A percentile compares a stretch with the other conserved stretches of the same genome.
Evolutionary conservation across 2,888 invertebrate genomes (phyloP).

Genomic region (Acleris cristana): DNA sequence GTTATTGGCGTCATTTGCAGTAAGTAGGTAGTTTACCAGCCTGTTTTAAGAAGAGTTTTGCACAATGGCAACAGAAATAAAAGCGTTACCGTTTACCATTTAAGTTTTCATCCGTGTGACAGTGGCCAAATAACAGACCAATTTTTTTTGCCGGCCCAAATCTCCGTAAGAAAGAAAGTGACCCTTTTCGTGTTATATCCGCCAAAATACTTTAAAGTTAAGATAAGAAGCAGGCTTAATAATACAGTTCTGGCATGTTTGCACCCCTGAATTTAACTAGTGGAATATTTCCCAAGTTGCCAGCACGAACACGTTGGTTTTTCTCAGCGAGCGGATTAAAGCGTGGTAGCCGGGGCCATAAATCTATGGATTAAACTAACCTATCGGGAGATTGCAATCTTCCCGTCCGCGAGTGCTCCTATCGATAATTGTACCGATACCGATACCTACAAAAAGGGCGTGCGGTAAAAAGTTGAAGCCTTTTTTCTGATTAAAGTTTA

Average conservation of each 20-base stretch:
- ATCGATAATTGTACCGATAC: constrained; percentile 77
- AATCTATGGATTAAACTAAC: constrained; percentile 78
- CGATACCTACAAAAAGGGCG: constrained; percentile 60
- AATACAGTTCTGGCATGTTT: constrained; percentile 30
- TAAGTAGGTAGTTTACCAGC: too few species aligned
- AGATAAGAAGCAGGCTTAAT: constrained; percentile 8
- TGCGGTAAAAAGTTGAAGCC: constrained; percentile 33
- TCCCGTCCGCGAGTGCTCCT: constrained; percentile 61
- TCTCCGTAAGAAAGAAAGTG: too few species aligned
- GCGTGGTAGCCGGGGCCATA: constrained; percentile 69
- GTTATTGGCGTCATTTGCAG: too few species aligned
- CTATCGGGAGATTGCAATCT: constrained; percentile 77
- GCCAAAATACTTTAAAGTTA: too few species aligned
- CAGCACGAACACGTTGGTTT: constrained; percentile 51
- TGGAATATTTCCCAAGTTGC: constrained; percentile 35
- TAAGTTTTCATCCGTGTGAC: too few species aligned
- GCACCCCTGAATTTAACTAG: constrained; percentile 32
- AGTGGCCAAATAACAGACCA: too few species aligned
- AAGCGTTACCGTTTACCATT: too few species aligned
- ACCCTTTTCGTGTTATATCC: too few species aligned
- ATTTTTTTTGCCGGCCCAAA: too few species aligned
- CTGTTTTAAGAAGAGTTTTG: too few species aligned
- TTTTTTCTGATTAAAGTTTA: constrained; percentile 33
- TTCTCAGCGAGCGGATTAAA: constrained; percentile 69
- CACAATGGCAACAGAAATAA: too few species aligned